Evolutionary conservation across 2,113 vertebrate genomes (phyloP).

Genomic region (Trachemys scripta): DNA sequence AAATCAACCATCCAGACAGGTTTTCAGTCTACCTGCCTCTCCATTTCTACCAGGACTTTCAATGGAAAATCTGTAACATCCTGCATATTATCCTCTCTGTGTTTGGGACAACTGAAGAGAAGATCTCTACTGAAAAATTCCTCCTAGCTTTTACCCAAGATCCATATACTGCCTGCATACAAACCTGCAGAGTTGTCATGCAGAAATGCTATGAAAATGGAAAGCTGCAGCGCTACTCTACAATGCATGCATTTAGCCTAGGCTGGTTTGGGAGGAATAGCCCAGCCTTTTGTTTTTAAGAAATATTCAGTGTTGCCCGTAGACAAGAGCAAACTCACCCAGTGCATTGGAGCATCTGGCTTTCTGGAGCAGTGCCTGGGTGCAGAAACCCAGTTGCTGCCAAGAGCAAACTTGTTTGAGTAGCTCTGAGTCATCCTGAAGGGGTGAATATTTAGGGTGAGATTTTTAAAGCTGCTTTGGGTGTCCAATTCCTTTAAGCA

Average conservation of each 20-base stretch:
- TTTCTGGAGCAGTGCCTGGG: background rate
- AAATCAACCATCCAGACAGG: background rate
- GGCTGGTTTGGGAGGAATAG: background rate
- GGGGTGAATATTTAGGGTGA: background rate
- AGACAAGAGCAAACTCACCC: conserved; percentile 24
- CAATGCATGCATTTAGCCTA: background rate
- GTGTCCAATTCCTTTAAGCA: conserved; percentile 13
- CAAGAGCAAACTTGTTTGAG: conserved; percentile 39
- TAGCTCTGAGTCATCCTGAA: background rate
- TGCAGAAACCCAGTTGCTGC: conserved; percentile 17
- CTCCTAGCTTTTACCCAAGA: background rate
- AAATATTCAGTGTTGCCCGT: background rate
- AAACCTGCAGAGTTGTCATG: accelerated
- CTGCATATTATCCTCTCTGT: background rate
- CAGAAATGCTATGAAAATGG: background rate
- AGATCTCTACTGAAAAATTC: background rate
- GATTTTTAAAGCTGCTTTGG: background rate
- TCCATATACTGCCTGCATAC: background rate
- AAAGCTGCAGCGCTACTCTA: background rate
- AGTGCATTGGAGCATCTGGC: conserved; percentile 36
- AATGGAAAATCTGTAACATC: background rate
- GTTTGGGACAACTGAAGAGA: background rate
- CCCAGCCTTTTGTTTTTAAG: background rate
- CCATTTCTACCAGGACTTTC: background rate
- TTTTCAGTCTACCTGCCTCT: background rate